Evolutionary conservation across 1,140 invertebrate species (phyloP), one percentile per base, ranked within the genome.

Genomic region (Drosophila nigromelanica): DNA sequence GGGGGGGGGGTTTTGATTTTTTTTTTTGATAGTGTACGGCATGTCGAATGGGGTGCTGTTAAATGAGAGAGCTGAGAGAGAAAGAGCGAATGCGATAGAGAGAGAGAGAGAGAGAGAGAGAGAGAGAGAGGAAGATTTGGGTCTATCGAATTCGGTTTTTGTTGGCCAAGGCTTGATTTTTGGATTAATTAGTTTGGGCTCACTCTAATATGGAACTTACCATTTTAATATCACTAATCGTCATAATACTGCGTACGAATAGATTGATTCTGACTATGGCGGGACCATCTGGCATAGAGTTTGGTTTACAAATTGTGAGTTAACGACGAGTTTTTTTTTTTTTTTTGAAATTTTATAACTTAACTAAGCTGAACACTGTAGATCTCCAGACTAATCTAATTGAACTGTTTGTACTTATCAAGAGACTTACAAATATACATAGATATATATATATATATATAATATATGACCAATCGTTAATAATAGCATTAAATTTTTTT

Each of bases 201-300:
- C 39, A 55, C 50, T 62, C 45, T 62, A 50, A 39, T 60, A 55
- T 42, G 64, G 37, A 40, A 96, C 96, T 97, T 97, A 98, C 97
- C 98, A 98, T 98, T 94, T 98, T 98, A 93, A 98, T 98, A 95
- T 98, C 98, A 95, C 98, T 98, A 94, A 98, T 98, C 92, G 97
- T 98, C 91, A 96, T 97, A 93, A 98, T 98, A 95, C 96, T 98
- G 94, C 98, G 95, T 92, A 98, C 96, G 95, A 98, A 98, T 94
- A 98, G 95, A 95, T 98, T 98, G 94, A 98, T 97, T 94, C 95
- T 95, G 93, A 97, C 96, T 94, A 97, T 95, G 92, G 97, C 96
- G 92, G 97, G 96, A 93, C 96, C 97, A 96, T 97, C 96, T 97
- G 95, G 93, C 76, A 95, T 94, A 89, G 78, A 89, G 83, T 79